Base-by-base conservation (phyloP, 2,113 vertebrate genomes). In the Spheniscus mendiculus region DNA sequence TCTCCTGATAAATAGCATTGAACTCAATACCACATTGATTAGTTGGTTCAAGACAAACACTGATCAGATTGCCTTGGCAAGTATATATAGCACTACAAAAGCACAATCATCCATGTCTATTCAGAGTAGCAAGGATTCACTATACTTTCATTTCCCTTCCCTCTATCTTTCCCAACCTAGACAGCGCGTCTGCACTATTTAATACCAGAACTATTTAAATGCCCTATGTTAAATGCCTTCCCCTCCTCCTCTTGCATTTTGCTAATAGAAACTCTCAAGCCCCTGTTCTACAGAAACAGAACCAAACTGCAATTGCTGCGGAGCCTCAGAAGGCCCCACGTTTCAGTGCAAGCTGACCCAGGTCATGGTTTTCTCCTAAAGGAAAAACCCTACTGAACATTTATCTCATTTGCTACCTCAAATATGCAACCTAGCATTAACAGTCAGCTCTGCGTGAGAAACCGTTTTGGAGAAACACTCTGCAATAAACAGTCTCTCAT, bases 11-110 rank as follows among this genome's bases (percentile, higher is more conserved):
- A 97, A 95, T 66, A 95, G 87, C 87, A 85, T 42, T 76, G 74
- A 92, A 95, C 78, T 96, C 95, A 95, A 90, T 85, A 91, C 85
- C 90, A 88, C 96, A 92, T 83, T 91, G 90, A 97, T 97, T 76
- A 97, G 78, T 21, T 58, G 71, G 74, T 80, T 96, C 74, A 95
- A 96, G 95, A 93, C 95, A 93, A 92, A 95, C 90, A 88, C 87
- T 55, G 95, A 91, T 93, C 87, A n/a, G 71, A 91, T 86, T 96
- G 95, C 92, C 78, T 94, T 96, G 92, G 90, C 91, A 96, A 96
- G 93, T 76, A 80, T n/a, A 83, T 53, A 88, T 26, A 79, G 81
- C 81, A 45, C 78, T 61, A 76, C 91, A 76, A 71, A 91, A 90
- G 84, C 61, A 93, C 84, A 72, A 80, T 70, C 86, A 91, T 14